Percentiles rank a stretch among this genome's conserved stretches.
Conservation (phyloP, 2,797 vertebrate species). For the Cyclura pinguis region DNA sequence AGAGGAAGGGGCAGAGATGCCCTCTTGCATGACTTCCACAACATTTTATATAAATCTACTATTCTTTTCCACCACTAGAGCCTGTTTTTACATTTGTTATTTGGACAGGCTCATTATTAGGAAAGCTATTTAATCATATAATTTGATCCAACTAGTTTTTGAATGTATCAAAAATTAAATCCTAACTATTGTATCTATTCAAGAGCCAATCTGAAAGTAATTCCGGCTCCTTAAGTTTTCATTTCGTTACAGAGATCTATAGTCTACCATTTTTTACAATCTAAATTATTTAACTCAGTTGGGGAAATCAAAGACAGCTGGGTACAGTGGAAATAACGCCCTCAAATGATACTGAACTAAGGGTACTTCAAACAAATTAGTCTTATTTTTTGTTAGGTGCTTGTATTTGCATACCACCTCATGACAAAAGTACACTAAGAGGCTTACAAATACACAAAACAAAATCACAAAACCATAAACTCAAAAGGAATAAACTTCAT, state of each 20-base stretch:
- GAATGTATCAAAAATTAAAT: not conserved
- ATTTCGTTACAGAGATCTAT: not conserved
- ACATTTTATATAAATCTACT: not conserved
- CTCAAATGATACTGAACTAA: not conserved
- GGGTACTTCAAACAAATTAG: not conserved
- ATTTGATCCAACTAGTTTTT: not conserved
- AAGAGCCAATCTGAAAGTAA: not conserved
- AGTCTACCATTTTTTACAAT: not conserved
- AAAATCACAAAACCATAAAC: not conserved
- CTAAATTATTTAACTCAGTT: not conserved
- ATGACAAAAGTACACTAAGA: not conserved
- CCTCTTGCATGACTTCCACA: not conserved
- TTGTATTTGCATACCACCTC: not conserved
- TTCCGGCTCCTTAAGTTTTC: not conserved
- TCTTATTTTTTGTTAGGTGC: not conserved
- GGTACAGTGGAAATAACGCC: not conserved
- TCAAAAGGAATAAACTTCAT: not conserved
- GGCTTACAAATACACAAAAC: not conserved
- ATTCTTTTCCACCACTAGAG: not conserved
- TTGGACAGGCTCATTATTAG: not conserved
- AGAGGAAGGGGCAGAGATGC: not conserved
- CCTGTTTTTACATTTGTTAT: not conserved
- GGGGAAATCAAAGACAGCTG: not conserved
- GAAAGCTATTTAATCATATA: not conserved
- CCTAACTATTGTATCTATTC: not conserved